Percentiles rank a stretch among this genome's conserved stretches.
phyloP scores from a whole-genome alignment of 53 echinoderm and acorn worm species.

The Hippasteria phrygiana region DNA sequence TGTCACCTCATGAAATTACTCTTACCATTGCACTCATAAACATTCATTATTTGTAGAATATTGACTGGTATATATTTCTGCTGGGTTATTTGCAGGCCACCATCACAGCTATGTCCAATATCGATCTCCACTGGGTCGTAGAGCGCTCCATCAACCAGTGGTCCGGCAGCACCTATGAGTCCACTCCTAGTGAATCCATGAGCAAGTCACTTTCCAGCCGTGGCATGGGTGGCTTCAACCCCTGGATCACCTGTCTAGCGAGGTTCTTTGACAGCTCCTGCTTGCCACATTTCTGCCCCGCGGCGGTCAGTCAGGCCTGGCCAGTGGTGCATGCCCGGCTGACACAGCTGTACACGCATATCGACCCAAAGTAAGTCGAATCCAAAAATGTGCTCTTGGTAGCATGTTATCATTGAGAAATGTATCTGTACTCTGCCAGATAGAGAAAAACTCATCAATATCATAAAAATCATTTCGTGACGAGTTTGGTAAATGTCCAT shows the following conservation, averaged over 20 bases:
- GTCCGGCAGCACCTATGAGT: slow-evolving; percentile 97
- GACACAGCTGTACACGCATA: slow-evolving; percentile 91
- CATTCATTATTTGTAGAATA: too few species aligned
- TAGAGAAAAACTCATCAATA: too few species aligned
- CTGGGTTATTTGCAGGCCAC: too few species aligned
- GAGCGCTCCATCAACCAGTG: slow-evolving; percentile 97
- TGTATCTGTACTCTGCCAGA: too few species aligned
- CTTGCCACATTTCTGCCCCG: slow-evolving; percentile 94
- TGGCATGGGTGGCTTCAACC: slow-evolving; percentile 95
- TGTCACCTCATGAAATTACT: too few species aligned
- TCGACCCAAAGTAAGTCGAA: slow-evolving; percentile 88
- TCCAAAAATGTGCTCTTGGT: neutral
- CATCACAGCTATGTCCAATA: slow-evolving; percentile 84
- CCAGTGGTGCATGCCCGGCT: slow-evolving; percentile 91
- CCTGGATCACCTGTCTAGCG: slow-evolving; percentile 91
- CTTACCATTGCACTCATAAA: too few species aligned
- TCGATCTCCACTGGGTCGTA: slow-evolving; percentile 97
- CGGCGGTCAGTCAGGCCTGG: slow-evolving; percentile 93
- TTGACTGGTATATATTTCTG: neutral
- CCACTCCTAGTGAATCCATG: slow-evolving; percentile 88
- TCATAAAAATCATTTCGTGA: too few species aligned
- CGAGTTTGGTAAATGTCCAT: too few species aligned
- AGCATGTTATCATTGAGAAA: too few species aligned
- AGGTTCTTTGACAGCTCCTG: slow-evolving; percentile 89
- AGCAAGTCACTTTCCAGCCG: slow-evolving; percentile 78